A percentile compares a stretch with the other conserved stretches of the same genome.
phyloP scores from a whole-genome alignment of 2,888 invertebrate genomes.

The Gastracanthus pulcherrimus region DNA sequence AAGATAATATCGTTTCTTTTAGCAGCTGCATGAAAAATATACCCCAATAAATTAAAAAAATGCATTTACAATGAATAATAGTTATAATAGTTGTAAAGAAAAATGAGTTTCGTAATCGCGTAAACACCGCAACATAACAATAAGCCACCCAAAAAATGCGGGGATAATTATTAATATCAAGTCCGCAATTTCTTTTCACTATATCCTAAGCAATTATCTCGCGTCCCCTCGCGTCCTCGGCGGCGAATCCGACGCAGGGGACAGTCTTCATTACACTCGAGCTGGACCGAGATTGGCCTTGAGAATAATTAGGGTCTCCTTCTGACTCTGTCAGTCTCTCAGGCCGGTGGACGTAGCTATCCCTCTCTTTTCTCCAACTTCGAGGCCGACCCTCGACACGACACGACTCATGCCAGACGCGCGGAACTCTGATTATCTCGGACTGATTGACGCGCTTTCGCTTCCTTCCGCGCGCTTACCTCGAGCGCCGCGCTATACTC shows the following conservation, averaged over 20 bases:
- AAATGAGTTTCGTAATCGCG: no score
- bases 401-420: background rate
- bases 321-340: no score
- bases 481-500: background rate
- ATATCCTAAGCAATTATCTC: background rate
- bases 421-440: conserved; percentile 33
- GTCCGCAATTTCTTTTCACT: conserved; percentile 27
- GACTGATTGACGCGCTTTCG: conserved; percentile 21
- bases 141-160: no score
- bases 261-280: background rate
- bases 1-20: no score
- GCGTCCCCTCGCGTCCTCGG: background rate
- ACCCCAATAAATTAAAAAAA: no score
- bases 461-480: background rate
- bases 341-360: no score
- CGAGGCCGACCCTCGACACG: background rate
- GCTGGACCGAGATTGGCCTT: conserved; percentile 38
- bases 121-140: no score
- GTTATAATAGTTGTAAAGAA: no score
- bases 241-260: background rate
- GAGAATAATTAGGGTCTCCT: conserved; percentile 37
- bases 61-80: no score
- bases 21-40: no score
- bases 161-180: background rate
- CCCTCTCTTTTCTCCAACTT: background rate